Evolutionary conservation across 2,113 vertebrate genomes (phyloP), one percentile per base, ranked within the genome.

Genomic region (Alligator mississippiensis): DNA sequence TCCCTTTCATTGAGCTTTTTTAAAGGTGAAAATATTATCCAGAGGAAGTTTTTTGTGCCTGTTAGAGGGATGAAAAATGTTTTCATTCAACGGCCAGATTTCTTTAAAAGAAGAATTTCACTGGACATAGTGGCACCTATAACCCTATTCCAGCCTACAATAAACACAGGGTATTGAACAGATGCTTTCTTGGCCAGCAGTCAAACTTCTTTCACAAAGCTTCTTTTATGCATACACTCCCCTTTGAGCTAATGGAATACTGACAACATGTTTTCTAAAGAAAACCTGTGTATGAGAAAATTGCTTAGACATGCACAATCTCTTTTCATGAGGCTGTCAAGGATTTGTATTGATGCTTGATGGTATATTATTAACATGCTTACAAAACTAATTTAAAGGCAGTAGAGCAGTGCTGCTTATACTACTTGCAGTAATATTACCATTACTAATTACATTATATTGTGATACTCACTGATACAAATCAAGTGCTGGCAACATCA

Each of bases 231-330:
- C 84, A 86, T 78, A 28, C 9, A 25, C 18, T 94, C 54, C 22
- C 18, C 68, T 95, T 96, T 85, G 63, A 92, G 75, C 75, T 95
- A 93, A 96, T 94, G 95, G 47, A 96, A 96, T 70, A 93, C 76
- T 79, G 90, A 91, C 83, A 96, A 75, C 79, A 86, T 88, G 57
- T 94, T 96, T 95, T 94, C 85, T 93, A 82, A 94, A 90, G 91
- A 93, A 96, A 96, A 94, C 84, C 77, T 90, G 63, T 89, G 84
- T 94, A 89, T 84, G 76, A 76, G 86, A 90, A 97, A 96, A 92
- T 88, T 94, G 72, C 88, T 96, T 96, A 95, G 86, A 80, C 70
- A 90, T 78, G 68, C 75, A 95, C 87, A 96, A 88, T 89, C 21
- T 77, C 92, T 97, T 94, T 89, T 92, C 74, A 80, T 90, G 87